phyloP scores from a whole-genome alignment of 2,113 vertebrate species.

The Chionomys nivalis region DNA sequence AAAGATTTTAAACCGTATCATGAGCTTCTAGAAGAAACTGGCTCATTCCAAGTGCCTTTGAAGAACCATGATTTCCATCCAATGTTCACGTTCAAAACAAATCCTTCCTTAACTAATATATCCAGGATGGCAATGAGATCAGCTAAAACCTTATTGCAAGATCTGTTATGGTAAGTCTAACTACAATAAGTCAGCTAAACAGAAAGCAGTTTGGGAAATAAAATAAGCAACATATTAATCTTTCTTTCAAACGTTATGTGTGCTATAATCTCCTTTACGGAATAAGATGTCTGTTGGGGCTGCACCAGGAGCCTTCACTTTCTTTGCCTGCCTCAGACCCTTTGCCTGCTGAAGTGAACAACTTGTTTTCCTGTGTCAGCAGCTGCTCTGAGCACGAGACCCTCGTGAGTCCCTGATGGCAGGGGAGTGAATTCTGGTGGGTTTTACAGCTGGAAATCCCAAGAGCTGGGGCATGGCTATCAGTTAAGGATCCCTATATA shows the following conservation, averaged over 20 bases:
- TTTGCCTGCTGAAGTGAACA: too few relatives aligned
- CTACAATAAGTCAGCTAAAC: not conserved
- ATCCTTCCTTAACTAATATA: conserved; percentile 1
- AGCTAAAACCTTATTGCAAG: not conserved
- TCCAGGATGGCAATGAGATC: conserved; percentile 1
- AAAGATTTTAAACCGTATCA: conserved; percentile 8
- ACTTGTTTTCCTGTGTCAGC: too few relatives aligned
- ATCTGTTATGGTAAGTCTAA: conserved; percentile 31
- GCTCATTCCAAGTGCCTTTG: not conserved
- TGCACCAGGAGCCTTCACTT: too few relatives aligned
- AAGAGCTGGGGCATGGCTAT: too few relatives aligned
- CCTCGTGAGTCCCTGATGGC: too few relatives aligned
- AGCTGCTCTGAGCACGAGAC: too few relatives aligned
- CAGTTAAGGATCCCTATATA: too few relatives aligned
- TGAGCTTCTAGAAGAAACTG: not conserved
- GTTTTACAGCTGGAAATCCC: too few relatives aligned
- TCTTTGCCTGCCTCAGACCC: too few relatives aligned
- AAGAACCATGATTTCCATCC: conserved; percentile 12
- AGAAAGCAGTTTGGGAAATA: conserved; percentile 44
- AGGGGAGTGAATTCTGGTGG: too few relatives aligned
- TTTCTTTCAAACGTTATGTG: not conserved
- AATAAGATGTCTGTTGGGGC: not conserved
- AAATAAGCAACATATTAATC: not conserved
- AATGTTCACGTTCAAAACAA: conserved; percentile 61
- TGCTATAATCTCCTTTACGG: not conserved